Conservation (phyloP, 2,797 vertebrate species). For the Rhabdomys pumilio region DNA sequence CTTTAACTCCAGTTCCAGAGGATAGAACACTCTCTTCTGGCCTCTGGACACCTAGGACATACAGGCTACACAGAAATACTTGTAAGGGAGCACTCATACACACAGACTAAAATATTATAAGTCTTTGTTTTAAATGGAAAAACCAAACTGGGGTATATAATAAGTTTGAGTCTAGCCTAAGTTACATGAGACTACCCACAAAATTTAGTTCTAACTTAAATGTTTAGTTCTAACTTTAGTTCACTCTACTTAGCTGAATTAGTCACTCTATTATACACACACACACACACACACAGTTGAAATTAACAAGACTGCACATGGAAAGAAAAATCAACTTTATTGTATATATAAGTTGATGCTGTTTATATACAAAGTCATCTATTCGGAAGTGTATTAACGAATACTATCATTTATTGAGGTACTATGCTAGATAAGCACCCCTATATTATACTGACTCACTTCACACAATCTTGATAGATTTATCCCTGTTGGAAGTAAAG, state of each 20-base stretch:
- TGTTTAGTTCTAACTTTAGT: neutral
- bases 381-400: conserved; percentile 27
- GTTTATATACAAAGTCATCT: conserved; percentile 10
- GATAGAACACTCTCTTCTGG: neutral
- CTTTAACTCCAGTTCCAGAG: neutral
- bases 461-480: neutral
- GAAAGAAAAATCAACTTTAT: neutral
- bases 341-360: neutral
- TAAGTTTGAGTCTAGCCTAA: neutral
- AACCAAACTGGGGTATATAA: neutral
- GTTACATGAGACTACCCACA: neutral
- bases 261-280: neutral
- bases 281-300: neutral
- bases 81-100: neutral
- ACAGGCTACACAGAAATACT: neutral
- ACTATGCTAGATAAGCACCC: neutral
- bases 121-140: neutral
- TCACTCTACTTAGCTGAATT: neutral
- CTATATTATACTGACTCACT: neutral
- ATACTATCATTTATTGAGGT: neutral
- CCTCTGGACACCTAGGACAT: neutral
- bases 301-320: neutral
- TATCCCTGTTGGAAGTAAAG: conserved; percentile 8
- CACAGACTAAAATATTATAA: neutral
- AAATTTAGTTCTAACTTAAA: neutral